Conservation (phyloP, 2,797 vertebrate species). For the Anguilla anguilla region DNA sequence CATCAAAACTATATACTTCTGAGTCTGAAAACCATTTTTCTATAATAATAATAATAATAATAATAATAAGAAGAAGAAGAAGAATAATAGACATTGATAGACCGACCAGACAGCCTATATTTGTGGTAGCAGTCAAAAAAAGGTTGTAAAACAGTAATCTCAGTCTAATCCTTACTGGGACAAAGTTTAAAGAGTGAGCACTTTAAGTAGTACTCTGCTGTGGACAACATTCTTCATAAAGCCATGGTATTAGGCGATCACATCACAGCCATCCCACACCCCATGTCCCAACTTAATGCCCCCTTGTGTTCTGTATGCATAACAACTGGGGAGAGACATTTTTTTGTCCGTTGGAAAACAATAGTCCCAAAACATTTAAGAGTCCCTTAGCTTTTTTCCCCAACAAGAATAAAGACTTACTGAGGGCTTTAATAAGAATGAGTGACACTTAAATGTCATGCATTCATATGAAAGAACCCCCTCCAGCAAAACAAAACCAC, state of each 20-base stretch:
- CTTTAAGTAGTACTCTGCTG: background rate
- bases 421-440: background rate
- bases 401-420: constrained; percentile 2
- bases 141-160: background rate
- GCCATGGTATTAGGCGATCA: background rate
- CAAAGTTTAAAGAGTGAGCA: constrained; percentile 3
- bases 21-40: background rate
- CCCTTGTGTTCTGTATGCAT: background rate
- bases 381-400: background rate
- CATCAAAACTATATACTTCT: background rate
- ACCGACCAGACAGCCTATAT: background rate
- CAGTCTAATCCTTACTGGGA: background rate
- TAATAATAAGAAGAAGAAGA: too few species aligned
- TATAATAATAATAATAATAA: too few species aligned
- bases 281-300: background rate
- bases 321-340: background rate
- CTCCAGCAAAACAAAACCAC: constrained; percentile 14
- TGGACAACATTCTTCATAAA: constrained; percentile 11
- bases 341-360: background rate
- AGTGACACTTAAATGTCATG: background rate
- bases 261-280: background rate
- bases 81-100: background rate
- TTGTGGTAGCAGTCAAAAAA: background rate
- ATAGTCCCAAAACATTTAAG: background rate
- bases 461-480: background rate